phyloP scores from a whole-genome alignment of 1,140 invertebrate genomes.

The Pseudomyrmex sp. region DNA sequence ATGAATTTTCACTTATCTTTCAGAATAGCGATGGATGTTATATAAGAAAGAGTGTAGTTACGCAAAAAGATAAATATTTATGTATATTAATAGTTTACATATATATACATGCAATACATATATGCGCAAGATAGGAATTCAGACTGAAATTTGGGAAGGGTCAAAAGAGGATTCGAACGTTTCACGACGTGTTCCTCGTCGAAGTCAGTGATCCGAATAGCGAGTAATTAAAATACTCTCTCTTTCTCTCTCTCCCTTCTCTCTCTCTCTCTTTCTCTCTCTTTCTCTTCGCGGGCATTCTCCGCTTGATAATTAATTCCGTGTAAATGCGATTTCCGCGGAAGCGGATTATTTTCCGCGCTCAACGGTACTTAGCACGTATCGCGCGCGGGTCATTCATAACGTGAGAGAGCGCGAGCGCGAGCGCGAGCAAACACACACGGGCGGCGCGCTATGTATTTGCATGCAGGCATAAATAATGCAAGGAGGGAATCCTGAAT shows the following conservation, averaged over 20 bases:
- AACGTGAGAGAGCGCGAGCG: constrained; percentile 15
- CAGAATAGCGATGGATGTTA: no score
- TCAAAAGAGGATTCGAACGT: neutral
- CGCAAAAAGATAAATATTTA: no score
- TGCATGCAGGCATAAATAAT: constrained; percentile 48
- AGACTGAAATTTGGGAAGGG: constrained; percentile 14
- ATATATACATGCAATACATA: neutral
- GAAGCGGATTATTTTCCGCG: constrained; percentile 56
- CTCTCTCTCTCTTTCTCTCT: neutral
- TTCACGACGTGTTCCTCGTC: neutral
- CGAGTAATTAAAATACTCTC: constrained; percentile 25
- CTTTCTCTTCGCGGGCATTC: neutral
- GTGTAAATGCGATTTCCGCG: constrained; percentile 51
- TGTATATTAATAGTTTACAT: no score
- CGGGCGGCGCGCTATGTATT: constrained; percentile 1
- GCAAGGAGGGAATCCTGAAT: constrained; percentile 55
- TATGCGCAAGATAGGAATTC: neutral
- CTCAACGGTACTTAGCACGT: constrained; percentile 55
- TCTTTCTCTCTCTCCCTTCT: neutral
- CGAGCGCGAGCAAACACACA: neutral
- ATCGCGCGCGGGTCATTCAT: constrained; percentile 48
- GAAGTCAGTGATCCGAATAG: neutral
- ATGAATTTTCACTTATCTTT: no score
- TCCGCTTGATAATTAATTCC: constrained; percentile 48
- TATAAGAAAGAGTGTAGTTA: no score